A percentile compares a stretch with the other conserved stretches of the same genome.
Conservation (phyloP, 1,140 invertebrate genomes). For the Eurosta solidaginis region DNA sequence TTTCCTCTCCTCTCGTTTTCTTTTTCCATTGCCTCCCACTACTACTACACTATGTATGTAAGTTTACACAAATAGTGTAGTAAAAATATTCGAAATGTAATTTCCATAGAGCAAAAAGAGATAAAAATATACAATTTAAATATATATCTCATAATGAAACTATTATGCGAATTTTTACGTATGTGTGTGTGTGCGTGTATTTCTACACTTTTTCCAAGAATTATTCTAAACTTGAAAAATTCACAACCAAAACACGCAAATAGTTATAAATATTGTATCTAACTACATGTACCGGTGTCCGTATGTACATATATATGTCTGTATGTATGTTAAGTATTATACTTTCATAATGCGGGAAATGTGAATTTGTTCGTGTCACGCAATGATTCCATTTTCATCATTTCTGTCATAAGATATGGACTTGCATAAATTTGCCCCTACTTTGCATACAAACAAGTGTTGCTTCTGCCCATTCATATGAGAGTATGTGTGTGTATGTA, state of each 20-base stretch:
- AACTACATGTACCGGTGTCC: too few species aligned
- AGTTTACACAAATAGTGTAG: neutral
- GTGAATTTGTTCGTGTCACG: constrained; percentile 23
- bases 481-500: neutral
- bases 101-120: too few species aligned
- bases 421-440: constrained; percentile 18
- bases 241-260: constrained; percentile 17
- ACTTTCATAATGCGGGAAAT: constrained; percentile 23
- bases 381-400: constrained; percentile 27
- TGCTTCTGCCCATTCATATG: neutral
- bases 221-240: neutral
- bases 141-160: too few species aligned
- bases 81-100: too few species aligned
- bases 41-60: neutral
- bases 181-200: neutral
- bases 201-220: constrained; percentile 3
- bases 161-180: too few species aligned
- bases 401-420: constrained; percentile 27
- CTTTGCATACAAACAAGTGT: constrained; percentile 26
- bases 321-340: too few species aligned
- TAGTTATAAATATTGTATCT: too few species aligned
- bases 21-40: too few species aligned
- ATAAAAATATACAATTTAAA: too few species aligned
- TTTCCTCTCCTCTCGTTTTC: too few species aligned
- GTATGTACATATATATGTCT: too few species aligned